Base-by-base conservation (phyloP, 2,113 vertebrate genomes). In the Triplophysa rosa region DNA sequence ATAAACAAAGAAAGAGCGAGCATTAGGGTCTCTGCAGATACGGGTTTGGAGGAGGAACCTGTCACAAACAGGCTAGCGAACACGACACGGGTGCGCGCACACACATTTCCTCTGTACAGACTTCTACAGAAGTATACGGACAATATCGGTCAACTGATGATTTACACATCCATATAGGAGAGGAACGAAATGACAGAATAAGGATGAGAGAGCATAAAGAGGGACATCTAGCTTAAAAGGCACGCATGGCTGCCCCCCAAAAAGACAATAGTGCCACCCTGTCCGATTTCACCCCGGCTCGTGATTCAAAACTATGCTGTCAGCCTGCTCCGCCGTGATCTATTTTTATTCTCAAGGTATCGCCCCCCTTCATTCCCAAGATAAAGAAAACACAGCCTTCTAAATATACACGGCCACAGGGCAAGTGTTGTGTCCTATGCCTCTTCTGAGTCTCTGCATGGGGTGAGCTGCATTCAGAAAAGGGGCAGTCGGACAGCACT, bases 171-270 rank as follows among this genome's bases (percentile, higher is more conserved):
- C 19, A 58, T 58, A 58, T n/a, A 69, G 72, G 37, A 65, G n/a
- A 40, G 37, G 59, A 59, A n/a, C 14, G 58, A 37, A 56, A 63
- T 8, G 42, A n/a, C 29, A 68, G 64, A 78, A 63, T 13, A 17
- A 72, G 80, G 63, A 47, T 80, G 63, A 76, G 49, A 82, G 87
- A 83, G 89, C 88, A 88, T 86, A 89, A 89, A 90, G 82, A 59
- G 63, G 81, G 83, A 89, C 87, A 89, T 89, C 84, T 88, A 87
- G 89, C 87, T 88, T 88, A 81, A 86, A 87, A 86, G 82, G 66
- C 87, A 90, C 75, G 88, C 87, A 88, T 90, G 90, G 84, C 82
- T 90, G 89, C 74, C 66, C 87, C 86, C 89, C 87, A 89, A 90
- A 23, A 91, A 87, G 89, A 82, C 86, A 81, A 87, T 80, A 80